phyloP scores from a whole-genome alignment of 2,797 vertebrate species.

The Salmo trutta region DNA sequence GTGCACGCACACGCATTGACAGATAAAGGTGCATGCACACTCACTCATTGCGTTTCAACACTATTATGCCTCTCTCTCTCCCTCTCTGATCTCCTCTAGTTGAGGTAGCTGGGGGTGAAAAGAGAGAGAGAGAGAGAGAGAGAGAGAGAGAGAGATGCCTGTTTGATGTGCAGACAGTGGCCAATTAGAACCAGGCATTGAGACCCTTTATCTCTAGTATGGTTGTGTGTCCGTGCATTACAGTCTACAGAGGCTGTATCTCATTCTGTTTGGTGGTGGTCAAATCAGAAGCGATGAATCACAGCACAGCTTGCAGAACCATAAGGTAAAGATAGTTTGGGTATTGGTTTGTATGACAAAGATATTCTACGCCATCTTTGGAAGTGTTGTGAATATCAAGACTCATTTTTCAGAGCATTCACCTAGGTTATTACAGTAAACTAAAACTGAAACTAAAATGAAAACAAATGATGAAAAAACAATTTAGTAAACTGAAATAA shows the following conservation, averaged over 20 bases:
- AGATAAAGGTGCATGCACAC: not conserved
- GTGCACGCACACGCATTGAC: not conserved
- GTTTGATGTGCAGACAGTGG: slow-evolving; percentile 14
- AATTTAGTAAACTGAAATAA: too few species aligned
- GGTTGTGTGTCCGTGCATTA: not conserved
- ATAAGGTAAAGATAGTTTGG: not conserved
- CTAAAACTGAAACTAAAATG: too few species aligned
- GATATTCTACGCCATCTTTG: not conserved
- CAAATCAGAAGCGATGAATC: not conserved
- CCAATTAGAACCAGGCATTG: not conserved
- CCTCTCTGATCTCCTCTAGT: slow-evolving; percentile 5
- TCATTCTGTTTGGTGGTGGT: not conserved
- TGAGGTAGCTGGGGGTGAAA: not conserved
- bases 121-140: too few species aligned
- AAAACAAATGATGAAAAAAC: too few species aligned
- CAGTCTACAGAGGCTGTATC: not conserved
- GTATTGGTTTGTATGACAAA: not conserved
- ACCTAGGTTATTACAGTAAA: too few species aligned
- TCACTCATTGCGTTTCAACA: not conserved
- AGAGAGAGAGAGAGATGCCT: not conserved
- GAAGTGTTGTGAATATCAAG: not conserved
- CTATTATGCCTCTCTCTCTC: not conserved
- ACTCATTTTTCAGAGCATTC: not conserved
- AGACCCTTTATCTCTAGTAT: not conserved
- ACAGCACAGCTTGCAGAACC: not conserved